phyloP scores from a whole-genome alignment of 2,888 invertebrate species.

The Limnephilus marmoratus region DNA sequence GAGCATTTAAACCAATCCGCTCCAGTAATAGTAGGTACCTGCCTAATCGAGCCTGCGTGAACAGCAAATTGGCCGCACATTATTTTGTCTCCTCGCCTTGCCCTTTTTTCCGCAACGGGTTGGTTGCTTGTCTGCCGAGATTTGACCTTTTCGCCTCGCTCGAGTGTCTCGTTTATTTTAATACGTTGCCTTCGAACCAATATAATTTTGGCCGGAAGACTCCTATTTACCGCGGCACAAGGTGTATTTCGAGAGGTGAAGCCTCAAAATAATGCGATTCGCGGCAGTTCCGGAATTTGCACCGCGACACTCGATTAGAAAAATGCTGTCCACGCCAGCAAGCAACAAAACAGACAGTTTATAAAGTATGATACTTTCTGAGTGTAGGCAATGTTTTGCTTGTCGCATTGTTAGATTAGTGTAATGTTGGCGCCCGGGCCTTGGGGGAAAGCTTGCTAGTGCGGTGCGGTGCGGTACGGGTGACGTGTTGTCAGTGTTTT shows the following conservation, averaged over 20 bases:
- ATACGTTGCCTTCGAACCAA: slow-evolving; percentile 19
- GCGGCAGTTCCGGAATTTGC: slow-evolving; percentile 1
- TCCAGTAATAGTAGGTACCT: slow-evolving; percentile 8
- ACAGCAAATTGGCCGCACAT: not conserved
- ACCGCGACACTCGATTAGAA: not conserved
- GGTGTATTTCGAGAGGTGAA: slow-evolving; percentile 26
- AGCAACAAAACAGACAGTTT: not conserved
- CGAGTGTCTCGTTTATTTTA: slow-evolving; percentile 24
- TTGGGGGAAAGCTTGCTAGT: slow-evolving; percentile 20
- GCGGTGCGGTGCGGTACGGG: slow-evolving; percentile 1
- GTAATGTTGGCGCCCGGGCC: not conserved
- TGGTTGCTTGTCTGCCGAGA: not conserved
- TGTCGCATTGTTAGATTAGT: not conserved
- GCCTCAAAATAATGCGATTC: not conserved
- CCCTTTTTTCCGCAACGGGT: not conserved
- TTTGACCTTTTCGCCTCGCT: slow-evolving; percentile 19
- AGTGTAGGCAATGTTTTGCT: not conserved
- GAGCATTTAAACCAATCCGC: not conserved
- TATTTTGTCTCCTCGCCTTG: not conserved
- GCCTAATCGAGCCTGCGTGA: not conserved
- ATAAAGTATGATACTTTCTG: not conserved
- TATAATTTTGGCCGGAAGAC: slow-evolving; percentile 35
- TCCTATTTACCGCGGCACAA: slow-evolving; percentile 22
- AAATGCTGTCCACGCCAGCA: not conserved
- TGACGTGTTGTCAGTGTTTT: slow-evolving; percentile 34